These are phyloP conservation scores for Gnathonemus echidnorhynchus DNA, from an alignment of 2,113 vertebrate genomes.

Conservation along the genomic window DNA sequence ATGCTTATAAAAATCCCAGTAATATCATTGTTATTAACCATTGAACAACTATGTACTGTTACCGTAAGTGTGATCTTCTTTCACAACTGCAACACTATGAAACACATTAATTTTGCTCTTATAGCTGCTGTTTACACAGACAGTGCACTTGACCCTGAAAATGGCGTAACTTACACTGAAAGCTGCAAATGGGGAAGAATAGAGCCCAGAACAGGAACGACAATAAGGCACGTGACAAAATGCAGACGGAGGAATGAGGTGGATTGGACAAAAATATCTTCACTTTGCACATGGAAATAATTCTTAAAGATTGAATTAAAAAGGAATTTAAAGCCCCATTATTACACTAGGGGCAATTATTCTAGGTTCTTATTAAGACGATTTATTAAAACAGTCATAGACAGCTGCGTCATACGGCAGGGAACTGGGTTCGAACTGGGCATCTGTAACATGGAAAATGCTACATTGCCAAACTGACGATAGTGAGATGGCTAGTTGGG, in stretches of 20 bases:
- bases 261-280: background rate
- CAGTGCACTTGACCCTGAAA: constrained; percentile 37
- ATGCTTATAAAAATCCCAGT: background rate
- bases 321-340: background rate
- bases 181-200: background rate
- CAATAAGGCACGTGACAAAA: background rate
- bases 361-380: too few species aligned
- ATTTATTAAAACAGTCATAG: background rate
- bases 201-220: background rate
- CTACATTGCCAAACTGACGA: background rate
- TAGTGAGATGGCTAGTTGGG: background rate
- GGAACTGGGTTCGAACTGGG: background rate
- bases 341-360: background rate
- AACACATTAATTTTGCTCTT: constrained; percentile 23
- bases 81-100: constrained; percentile 11
- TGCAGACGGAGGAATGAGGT: background rate
- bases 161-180: constrained; percentile 21
- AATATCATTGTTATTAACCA: constrained; percentile 20
- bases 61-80: background rate
- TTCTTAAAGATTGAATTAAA: background rate
- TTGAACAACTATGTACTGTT: constrained; percentile 12
- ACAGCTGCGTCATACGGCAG: background rate
- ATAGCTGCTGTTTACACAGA: constrained; percentile 10
- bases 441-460: background rate
- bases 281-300: background rate